These are phyloP conservation scores for Microcebus murinus DNA, from an alignment of 2,113 vertebrate species.

Conservation along the genomic window DNA sequence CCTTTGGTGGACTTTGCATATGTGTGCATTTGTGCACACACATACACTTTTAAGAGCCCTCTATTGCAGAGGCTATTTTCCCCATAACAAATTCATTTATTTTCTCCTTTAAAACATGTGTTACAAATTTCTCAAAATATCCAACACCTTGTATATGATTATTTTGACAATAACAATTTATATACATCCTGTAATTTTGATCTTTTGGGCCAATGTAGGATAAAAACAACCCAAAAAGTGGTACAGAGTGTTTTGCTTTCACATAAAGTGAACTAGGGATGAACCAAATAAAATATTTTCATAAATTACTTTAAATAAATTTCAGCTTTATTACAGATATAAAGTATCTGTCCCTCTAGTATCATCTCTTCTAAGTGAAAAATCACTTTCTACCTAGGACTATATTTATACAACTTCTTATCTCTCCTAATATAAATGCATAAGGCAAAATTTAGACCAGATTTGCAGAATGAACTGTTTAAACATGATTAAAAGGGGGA, in stretches of 20 bases:
- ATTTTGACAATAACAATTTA: conserved; percentile 8
- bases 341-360: background rate
- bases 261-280: conserved; percentile 1
- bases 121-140: conserved; percentile 47
- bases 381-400: background rate
- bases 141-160: conserved; percentile 22
- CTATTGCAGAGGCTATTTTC: conserved; percentile 34
- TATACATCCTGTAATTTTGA: background rate
- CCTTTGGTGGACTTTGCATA: background rate
- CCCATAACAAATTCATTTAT: conserved; percentile 38
- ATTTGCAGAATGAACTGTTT: conserved; percentile 36
- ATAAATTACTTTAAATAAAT: conserved; percentile 43
- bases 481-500: conserved; percentile 31
- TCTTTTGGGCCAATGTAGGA: background rate
- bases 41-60: background rate
- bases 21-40: background rate
- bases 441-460: conserved; percentile 29
- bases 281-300: conserved; percentile 20
- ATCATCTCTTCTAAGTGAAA: conserved; percentile 18
- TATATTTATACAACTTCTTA: conserved; percentile 36
- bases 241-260: conserved; percentile 31
- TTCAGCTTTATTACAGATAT: conserved; percentile 15
- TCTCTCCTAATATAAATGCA: background rate
- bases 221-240: conserved; percentile 11
- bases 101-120: conserved; percentile 18